These are phyloP conservation scores for Silurus lanzhouensis DNA, from an alignment of 2,797 vertebrate genomes.

Conservation along the genomic window DNA sequence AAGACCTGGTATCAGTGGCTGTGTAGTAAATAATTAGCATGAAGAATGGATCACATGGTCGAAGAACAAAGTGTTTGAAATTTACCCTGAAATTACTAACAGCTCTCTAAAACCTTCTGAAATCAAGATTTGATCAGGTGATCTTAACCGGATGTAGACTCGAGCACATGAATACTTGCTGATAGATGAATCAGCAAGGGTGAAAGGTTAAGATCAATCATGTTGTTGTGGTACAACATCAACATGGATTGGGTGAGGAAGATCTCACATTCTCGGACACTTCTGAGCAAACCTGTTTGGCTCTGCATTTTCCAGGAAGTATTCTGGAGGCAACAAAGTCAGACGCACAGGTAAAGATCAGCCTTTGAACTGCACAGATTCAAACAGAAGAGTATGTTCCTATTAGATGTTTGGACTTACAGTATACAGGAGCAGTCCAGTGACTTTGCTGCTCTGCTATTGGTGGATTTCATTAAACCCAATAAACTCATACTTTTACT, in stretches of 20 bases:
- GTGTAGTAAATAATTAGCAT: no score
- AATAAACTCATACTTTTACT: background rate
- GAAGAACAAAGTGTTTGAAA: no score
- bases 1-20: no score
- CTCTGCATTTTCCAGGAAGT: conserved; percentile 44
- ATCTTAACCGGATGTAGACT: no score
- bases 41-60: no score
- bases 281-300: conserved; percentile 48
- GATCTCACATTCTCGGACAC: conserved; percentile 39
- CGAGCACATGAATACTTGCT: no score
- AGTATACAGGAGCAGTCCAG: background rate
- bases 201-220: conserved; percentile 25
- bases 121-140: no score
- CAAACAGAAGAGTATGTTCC: background rate
- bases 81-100: no score
- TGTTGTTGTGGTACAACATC: conserved; percentile 60
- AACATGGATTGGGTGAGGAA: conserved; percentile 65
- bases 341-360: conserved; percentile 42
- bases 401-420: background rate
- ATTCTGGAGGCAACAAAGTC: conserved; percentile 46
- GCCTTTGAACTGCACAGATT: background rate
- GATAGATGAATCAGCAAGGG: conserved; percentile 41
- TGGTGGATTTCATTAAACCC: background rate
- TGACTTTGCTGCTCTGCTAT: background rate
- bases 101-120: no score